These are phyloP conservation scores for Aleiodes testaceus DNA, from an alignment of 2,888 invertebrate genomes.

Conservation along the genomic window DNA sequence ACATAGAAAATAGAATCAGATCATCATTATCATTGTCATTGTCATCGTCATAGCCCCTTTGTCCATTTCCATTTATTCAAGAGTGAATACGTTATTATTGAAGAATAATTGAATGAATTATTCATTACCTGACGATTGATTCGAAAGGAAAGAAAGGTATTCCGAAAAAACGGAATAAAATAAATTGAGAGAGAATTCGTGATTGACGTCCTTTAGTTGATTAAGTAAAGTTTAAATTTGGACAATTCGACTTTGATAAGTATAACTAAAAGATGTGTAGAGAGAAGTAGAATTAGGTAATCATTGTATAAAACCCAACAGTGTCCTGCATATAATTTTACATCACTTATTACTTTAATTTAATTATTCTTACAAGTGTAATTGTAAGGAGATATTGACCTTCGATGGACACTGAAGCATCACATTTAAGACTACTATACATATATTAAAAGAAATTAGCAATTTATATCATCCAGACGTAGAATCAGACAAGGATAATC, in stretches of 20 bases:
- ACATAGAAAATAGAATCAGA: not conserved
- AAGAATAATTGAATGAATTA: not conserved
- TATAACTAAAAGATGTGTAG: not conserved
- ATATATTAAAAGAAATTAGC: no score
- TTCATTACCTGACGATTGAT: slow-evolving; percentile 4
- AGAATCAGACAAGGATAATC: slow-evolving; percentile 15
- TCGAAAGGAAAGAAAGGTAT: no score
- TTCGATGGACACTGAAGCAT: not conserved
- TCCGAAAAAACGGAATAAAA: not conserved
- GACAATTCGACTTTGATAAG: no score
- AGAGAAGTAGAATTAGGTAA: not conserved
- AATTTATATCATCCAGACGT: no score
- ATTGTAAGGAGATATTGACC: not conserved
- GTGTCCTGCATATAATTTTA: not conserved
- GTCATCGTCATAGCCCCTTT: not conserved
- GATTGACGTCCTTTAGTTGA: no score
- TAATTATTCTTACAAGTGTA: no score
- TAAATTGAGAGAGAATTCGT: no score
- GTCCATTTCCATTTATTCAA: not conserved
- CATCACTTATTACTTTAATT: no score
- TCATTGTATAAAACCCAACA: not conserved
- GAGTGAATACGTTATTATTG: not conserved
- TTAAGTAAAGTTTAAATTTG: no score
- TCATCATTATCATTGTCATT: slow-evolving; percentile 5
- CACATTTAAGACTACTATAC: no score